These are phyloP conservation scores for Hyperoodon ampullatus DNA, from an alignment of 2,113 vertebrate genomes.

Conservation along the genomic window DNA sequence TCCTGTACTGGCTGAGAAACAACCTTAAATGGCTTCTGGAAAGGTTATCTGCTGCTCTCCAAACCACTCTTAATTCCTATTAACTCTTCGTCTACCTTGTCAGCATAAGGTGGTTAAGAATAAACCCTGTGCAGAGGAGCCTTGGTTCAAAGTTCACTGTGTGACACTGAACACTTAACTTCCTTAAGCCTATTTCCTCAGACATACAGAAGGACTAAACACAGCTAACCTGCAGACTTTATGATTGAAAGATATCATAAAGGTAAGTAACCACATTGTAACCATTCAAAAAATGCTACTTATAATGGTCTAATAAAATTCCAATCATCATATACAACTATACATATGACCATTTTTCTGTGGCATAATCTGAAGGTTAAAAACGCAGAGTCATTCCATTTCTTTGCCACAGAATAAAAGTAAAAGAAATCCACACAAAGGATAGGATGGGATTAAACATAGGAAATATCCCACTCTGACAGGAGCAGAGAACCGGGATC, in stretches of 20 bases:
- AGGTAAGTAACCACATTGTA: not conserved
- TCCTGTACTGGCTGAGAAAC: not conserved
- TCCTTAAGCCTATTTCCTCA: conserved; percentile 20
- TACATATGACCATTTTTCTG: not conserved
- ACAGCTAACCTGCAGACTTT: not conserved
- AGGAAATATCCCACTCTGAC: not conserved
- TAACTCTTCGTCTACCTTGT: not conserved
- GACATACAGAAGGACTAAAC: not conserved
- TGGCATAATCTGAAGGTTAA: not conserved
- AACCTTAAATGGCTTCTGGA: not conserved
- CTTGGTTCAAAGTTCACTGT: not conserved
- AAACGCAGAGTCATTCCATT: not conserved
- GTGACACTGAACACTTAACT: not conserved
- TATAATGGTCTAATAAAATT: not conserved
- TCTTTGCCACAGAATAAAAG: not conserved
- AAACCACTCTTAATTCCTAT: not conserved
- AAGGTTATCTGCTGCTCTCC: not conserved
- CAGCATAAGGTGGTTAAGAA: not conserved
- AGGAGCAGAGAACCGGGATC: not conserved
- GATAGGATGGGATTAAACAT: not conserved
- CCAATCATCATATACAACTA: not conserved
- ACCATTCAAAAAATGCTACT: not conserved
- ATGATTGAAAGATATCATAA: not conserved
- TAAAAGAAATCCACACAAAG: not conserved
- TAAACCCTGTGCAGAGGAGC: not conserved